These are phyloP conservation scores for Rotaria socialis DNA, from an alignment of 2,888 invertebrate genomes.

Conservation along the genomic window DNA sequence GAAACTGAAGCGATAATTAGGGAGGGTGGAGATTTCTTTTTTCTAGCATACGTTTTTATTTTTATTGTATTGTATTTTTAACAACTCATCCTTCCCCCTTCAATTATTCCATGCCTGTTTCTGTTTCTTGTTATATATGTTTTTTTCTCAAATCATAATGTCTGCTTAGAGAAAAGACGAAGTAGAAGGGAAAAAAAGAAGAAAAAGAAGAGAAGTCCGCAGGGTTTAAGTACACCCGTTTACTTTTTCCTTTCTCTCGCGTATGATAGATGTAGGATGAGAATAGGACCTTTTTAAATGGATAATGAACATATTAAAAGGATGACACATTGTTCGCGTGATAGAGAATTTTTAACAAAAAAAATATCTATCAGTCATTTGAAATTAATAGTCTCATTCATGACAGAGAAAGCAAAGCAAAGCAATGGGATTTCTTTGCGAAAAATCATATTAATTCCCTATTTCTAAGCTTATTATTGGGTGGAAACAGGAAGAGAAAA, in stretches of 20 bases:
- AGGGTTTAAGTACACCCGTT: not conserved
- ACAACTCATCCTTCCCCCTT: conserved; percentile 20
- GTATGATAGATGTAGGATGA: not conserved
- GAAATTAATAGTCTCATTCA: not conserved
- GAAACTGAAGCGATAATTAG: conserved; percentile 32
- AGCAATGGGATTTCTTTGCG: too few species aligned
- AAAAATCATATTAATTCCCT: not conserved
- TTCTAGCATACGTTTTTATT: not conserved
- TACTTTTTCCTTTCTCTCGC: not conserved
- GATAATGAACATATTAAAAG: not conserved
- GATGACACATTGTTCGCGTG: not conserved
- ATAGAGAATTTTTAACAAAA: not conserved
- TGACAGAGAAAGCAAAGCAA: not conserved
- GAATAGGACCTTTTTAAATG: not conserved
- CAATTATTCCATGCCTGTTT: conserved; percentile 22
- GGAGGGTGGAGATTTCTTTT: conserved; percentile 10
- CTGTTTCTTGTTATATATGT: not conserved
- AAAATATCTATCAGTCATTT: not conserved
- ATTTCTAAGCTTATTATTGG: not conserved
- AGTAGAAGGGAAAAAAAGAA: not conserved
- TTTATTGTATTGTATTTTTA: not conserved
- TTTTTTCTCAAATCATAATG: not conserved
- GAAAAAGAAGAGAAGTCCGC: not conserved
- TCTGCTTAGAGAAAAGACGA: not conserved
- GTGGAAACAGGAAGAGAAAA: not conserved